phyloP scores from a whole-genome alignment of 2,888 invertebrate species.

The Penaeus monodon region DNA sequence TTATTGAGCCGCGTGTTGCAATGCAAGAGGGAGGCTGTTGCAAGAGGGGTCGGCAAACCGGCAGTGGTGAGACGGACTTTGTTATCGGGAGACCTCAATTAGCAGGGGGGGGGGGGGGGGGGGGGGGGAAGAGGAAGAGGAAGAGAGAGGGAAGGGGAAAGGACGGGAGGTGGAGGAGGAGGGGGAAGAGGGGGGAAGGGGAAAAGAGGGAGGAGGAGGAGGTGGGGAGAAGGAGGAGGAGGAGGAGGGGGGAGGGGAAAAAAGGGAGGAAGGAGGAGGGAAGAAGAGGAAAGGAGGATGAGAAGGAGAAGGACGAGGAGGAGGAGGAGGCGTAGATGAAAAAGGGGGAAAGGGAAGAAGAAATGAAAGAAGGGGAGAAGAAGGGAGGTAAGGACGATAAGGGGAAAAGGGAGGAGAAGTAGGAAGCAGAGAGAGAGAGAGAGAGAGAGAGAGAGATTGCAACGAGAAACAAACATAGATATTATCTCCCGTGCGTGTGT shows the following conservation, averaged over 20 bases:
- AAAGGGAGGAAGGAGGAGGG: not conserved
- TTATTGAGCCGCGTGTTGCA: too few relatives aligned
- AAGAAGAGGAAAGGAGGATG: not conserved
- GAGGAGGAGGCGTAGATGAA: not conserved
- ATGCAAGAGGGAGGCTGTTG: too few relatives aligned
- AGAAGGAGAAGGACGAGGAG: not conserved
- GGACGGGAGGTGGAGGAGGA: not conserved
- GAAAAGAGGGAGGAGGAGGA: not conserved
- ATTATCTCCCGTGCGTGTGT: too few relatives aligned
- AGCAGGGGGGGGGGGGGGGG: too few relatives aligned
- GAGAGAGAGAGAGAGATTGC: not conserved
- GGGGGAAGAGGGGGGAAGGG: constrained; percentile 15
- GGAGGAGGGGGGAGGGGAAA: not conserved
- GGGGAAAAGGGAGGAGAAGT: not conserved
- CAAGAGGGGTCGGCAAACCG: too few relatives aligned
- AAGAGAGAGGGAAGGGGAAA: too few relatives aligned
- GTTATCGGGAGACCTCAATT: too few relatives aligned
- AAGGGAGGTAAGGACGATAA: not conserved
- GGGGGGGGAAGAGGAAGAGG: too few relatives aligned
- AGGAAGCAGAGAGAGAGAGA: too few relatives aligned
- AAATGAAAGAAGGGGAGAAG: not conserved
- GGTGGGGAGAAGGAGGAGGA: not conserved
- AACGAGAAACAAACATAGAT: too few relatives aligned
- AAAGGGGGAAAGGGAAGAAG: not conserved
- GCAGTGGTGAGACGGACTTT: too few relatives aligned